phyloP scores from a whole-genome alignment of 1,140 invertebrate genomes.

The Drosophila saltans region DNA sequence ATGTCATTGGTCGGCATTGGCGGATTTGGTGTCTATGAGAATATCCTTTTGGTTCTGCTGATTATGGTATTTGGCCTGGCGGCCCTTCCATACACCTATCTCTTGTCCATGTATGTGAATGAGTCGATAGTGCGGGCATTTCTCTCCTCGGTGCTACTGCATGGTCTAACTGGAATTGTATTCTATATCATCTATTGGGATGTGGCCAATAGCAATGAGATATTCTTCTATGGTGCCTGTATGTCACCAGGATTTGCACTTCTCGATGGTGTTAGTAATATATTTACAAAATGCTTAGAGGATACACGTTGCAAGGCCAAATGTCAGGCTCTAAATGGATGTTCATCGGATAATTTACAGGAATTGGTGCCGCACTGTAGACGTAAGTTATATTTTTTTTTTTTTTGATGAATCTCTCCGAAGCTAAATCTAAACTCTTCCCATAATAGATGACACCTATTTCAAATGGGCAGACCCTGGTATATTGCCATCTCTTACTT shows the following conservation, averaged over 20 bases:
- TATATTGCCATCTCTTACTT: slow-evolving; percentile 53
- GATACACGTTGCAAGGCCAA: slow-evolving; percentile 41
- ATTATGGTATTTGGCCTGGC: slow-evolving; percentile 58
- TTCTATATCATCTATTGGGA: slow-evolving; percentile 71
- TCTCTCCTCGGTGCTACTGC: slow-evolving; percentile 61
- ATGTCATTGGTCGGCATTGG: slow-evolving; percentile 50
- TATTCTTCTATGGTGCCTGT: slow-evolving; percentile 61
- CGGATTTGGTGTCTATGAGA: slow-evolving; percentile 52
- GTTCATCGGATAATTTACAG: slow-evolving; percentile 51
- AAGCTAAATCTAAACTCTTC: no score
- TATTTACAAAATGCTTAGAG: slow-evolving; percentile 59
- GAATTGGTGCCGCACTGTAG: slow-evolving; percentile 59
- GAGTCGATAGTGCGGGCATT: slow-evolving; percentile 49
- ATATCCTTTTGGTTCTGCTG: slow-evolving; percentile 50
- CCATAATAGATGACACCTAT: slow-evolving; percentile 35
- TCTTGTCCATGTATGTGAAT: slow-evolving; percentile 63
- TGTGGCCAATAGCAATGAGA: slow-evolving; percentile 61
- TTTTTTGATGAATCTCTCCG: no score
- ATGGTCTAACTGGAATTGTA: slow-evolving; percentile 58
- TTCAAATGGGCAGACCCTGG: slow-evolving; percentile 66
- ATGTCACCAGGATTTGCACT: slow-evolving; percentile 69
- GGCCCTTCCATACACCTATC: slow-evolving; percentile 60
- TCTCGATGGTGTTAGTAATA: slow-evolving; percentile 71
- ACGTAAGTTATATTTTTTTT: slow-evolving; percentile 40
- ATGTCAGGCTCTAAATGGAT: slow-evolving; percentile 36